Evolutionary conservation across 2,888 invertebrate genomes (phyloP).

Genomic region (Exocentrus adspersus): DNA sequence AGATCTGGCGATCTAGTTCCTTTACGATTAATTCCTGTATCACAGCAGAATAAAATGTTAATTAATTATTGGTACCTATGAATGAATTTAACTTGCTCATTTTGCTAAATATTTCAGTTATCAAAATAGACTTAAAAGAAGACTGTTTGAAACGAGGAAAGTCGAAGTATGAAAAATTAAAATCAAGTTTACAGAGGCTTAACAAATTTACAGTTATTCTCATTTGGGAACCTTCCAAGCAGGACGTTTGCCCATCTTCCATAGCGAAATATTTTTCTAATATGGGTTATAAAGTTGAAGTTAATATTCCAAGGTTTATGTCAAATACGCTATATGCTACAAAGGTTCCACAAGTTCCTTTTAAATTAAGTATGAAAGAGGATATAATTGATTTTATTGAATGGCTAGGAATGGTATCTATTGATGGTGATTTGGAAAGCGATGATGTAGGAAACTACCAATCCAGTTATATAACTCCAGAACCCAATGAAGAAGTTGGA

Average conservation of each 20-base stretch:
- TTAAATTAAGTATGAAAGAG: constrained; percentile 47
- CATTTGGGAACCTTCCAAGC: constrained; percentile 66
- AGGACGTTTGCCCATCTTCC: constrained; percentile 69
- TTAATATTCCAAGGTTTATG: constrained; percentile 62
- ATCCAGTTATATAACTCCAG: constrained; percentile 61
- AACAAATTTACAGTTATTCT: constrained; percentile 63
- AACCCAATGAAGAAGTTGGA: constrained; percentile 54
- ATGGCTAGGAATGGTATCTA: constrained; percentile 67
- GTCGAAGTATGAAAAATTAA: constrained; percentile 63
- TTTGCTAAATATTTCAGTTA: constrained; percentile 59
- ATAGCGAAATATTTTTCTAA: constrained; percentile 66
- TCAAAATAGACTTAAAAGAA: constrained; percentile 65
- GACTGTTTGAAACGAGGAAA: constrained; percentile 63
- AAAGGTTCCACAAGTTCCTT: constrained; percentile 59
- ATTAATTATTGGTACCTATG: too few species aligned
- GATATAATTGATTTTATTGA: constrained; percentile 63
- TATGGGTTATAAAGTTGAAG: constrained; percentile 61
- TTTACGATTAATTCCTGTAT: too few species aligned
- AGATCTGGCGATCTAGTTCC: too few species aligned
- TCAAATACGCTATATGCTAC: constrained; percentile 58
- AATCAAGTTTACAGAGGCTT: constrained; percentile 60
- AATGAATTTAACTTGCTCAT: too few species aligned
- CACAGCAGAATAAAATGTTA: too few species aligned
- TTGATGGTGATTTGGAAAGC: constrained; percentile 61
- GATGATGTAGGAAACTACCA: constrained; percentile 53